Evolutionary conservation across 2,113 vertebrate species (phyloP).

Genomic region (Mionectes macconnelli): DNA sequence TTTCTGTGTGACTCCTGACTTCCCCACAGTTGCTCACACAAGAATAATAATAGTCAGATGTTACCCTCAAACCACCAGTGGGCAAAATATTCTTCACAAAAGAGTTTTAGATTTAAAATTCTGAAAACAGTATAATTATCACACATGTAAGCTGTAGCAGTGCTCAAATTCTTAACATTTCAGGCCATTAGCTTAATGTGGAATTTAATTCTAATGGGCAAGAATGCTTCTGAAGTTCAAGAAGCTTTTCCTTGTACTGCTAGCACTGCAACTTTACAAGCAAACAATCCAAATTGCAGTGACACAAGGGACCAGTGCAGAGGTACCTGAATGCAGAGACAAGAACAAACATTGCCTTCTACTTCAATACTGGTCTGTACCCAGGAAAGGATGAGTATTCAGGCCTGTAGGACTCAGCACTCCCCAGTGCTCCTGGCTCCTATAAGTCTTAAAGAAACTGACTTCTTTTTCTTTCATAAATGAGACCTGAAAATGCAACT

Average conservation of each 20-base stretch:
- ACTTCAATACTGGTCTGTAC: neutral
- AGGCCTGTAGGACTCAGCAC: neutral
- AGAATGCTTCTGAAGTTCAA: neutral
- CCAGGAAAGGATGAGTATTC: accelerated
- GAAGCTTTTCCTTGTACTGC: neutral
- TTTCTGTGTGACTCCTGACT: neutral
- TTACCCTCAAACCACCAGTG: neutral
- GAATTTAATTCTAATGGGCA: neutral
- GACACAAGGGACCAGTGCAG: neutral
- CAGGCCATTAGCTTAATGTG: neutral
- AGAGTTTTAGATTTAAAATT: neutral
- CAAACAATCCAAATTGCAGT: neutral
- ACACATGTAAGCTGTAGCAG: neutral
- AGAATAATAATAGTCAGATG: neutral
- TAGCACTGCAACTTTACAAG: neutral
- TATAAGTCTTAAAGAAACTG: neutral
- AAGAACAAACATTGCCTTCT: neutral
- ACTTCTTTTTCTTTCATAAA: neutral
- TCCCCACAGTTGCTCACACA: neutral
- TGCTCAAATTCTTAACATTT: neutral
- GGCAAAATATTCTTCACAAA: neutral
- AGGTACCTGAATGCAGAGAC: neutral
- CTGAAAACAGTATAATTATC: neutral
- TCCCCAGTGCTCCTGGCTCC: neutral
- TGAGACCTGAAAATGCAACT: neutral